Evolutionary conservation across 1,140 invertebrate species (phyloP).

Genomic region (Pseudomyrmex dendroicus): DNA sequence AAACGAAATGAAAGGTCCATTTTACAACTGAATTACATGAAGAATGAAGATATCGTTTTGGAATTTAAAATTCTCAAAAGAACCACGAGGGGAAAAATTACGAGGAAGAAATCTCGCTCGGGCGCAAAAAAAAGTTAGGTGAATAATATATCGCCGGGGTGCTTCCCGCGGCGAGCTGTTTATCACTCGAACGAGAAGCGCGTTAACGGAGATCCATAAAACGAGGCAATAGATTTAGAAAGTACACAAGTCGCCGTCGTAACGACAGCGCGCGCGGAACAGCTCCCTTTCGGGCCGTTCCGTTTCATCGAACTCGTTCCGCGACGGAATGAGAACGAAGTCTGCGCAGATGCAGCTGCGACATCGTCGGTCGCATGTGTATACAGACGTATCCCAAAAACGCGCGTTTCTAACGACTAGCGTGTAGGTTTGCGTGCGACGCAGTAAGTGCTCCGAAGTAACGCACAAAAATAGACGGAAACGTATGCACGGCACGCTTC

Average conservation of each 20-base stretch:
- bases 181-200: conserved; percentile 51
- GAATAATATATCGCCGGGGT: conserved; percentile 35
- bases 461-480: conserved; percentile 70
- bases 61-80: background rate
- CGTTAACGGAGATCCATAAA: conserved; percentile 56
- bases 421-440: conserved; percentile 20
- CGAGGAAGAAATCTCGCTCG: background rate
- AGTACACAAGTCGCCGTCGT: conserved; percentile 49
- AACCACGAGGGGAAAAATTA: conserved; percentile 15
- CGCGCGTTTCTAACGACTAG: conserved; percentile 34
- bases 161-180: conserved; percentile 30
- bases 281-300: conserved; percentile 29
- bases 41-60: background rate
- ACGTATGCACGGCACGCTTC: conserved; percentile 72
- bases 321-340: conserved; percentile 37
- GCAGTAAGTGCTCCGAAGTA: conserved; percentile 31
- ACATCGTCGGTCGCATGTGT: background rate
- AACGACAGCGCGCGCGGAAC: conserved; percentile 42
- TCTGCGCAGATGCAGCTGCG: conserved; percentile 53
- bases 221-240: conserved; percentile 56
- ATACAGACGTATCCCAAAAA: conserved; percentile 23
- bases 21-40: conserved; percentile 3
- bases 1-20: background rate
- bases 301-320: conserved; percentile 52
- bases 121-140: background rate